These are phyloP conservation scores for Halcyon senegalensis DNA, from an alignment of 2,113 vertebrate species.

Conservation along the genomic window DNA sequence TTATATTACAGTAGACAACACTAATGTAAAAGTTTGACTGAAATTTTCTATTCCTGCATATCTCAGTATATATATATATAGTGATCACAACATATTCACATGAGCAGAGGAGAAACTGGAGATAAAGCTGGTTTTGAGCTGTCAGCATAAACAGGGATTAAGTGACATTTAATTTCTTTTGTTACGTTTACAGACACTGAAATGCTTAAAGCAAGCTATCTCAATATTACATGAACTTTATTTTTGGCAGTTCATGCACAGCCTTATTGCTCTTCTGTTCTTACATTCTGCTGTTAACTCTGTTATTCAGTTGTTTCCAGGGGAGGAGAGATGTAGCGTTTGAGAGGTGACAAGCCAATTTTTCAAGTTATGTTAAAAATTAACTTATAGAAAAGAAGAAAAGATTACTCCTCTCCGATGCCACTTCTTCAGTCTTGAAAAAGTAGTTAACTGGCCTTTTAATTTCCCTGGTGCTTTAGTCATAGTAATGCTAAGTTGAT, in stretches of 20 bases:
- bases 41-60: not conserved
- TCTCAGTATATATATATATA: not conserved
- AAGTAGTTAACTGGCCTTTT: not conserved
- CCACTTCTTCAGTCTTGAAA: not conserved
- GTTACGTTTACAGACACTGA: not conserved
- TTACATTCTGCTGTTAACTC: not conserved
- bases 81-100: not conserved
- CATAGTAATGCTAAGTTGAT: not conserved
- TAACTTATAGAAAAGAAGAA: not conserved
- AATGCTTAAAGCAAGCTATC: not conserved
- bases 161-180: not conserved
- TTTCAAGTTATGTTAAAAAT: not conserved
- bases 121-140: not conserved
- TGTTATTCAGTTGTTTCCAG: not conserved
- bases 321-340: not conserved
- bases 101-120: not conserved
- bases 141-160: not conserved
- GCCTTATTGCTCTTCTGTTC: not conserved
- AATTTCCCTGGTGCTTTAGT: not conserved
- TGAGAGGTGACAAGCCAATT: not conserved
- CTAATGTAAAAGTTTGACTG: not conserved
- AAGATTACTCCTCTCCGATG: not conserved
- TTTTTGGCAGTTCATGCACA: not conserved
- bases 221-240: not conserved
- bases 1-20: not conserved